Conservation (phyloP, 2,113 vertebrate species). For the Phalacrocorax aristotelis region DNA sequence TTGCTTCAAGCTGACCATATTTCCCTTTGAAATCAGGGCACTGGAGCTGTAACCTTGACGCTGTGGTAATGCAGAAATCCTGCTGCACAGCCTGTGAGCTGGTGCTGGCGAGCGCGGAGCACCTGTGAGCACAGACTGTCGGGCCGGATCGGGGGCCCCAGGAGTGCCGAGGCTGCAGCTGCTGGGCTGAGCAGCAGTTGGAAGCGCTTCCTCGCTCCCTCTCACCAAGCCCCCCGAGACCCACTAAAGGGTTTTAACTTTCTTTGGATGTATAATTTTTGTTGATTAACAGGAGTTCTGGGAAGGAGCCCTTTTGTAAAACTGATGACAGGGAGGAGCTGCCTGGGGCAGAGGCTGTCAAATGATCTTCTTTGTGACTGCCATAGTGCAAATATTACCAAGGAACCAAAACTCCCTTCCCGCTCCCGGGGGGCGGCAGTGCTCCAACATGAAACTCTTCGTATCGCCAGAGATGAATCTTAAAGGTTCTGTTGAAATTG, state of each 20-base stretch:
- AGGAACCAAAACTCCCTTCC: background rate
- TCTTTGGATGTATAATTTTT: conserved; percentile 49
- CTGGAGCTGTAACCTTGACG: conserved; percentile 15
- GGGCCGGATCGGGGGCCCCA: background rate
- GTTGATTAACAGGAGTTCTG: conserved; percentile 64
- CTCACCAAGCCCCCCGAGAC: background rate
- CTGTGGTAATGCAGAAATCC: background rate
- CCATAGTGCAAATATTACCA: background rate
- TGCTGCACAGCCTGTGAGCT: conserved; percentile 16
- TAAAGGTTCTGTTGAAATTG: background rate
- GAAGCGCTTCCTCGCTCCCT: conserved; percentile 22
- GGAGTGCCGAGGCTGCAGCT: conserved; percentile 33
- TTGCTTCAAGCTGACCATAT: background rate
- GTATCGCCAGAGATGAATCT: background rate
- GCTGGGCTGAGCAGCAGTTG: conserved; percentile 25
- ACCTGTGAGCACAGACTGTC: conserved; percentile 20
- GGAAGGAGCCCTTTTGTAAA: conserved; percentile 49
- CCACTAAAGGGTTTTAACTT: conserved; percentile 24
- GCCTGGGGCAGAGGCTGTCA: conserved; percentile 36
- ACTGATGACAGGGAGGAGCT: conserved; percentile 31
- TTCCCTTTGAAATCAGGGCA: conserved; percentile 23
- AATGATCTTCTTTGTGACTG: conserved; percentile 31
- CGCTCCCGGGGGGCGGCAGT: background rate
- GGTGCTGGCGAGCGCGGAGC: background rate
- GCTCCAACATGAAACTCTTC: background rate